Percentiles rank a stretch among this genome's conserved stretches.
Evolutionary conservation across 1,140 invertebrate genomes (phyloP).

Genomic region (Drosophila nigromelanica): DNA sequence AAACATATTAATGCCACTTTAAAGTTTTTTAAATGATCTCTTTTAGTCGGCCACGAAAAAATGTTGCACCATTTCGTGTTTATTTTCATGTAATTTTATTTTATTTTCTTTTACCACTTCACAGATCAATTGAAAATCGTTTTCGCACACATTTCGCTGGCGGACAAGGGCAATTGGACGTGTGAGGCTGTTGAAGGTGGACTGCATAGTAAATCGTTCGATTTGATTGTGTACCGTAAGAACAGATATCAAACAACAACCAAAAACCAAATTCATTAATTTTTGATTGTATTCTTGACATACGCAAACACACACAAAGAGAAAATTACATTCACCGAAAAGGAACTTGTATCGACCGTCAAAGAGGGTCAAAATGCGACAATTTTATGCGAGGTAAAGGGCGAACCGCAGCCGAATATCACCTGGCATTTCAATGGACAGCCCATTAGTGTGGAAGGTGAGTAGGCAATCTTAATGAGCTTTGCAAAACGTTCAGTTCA

Average conservation of each 20-base stretch:
- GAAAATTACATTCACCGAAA: conserved; percentile 85
- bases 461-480: conserved; percentile 66
- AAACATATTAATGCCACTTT: too few species aligned
- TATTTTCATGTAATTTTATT: conserved; percentile 30
- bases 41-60: background rate
- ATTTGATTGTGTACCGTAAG: conserved; percentile 84
- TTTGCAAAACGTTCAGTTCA: conserved; percentile 10
- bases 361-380: conserved; percentile 84
- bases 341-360: conserved; percentile 82
- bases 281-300: conserved; percentile 62
- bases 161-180: conserved; percentile 84
- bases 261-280: conserved; percentile 63
- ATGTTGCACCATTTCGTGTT: conserved; percentile 12
- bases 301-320: conserved; percentile 54
- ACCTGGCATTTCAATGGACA: conserved; percentile 84
- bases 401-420: conserved; percentile 85
- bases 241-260: conserved; percentile 32
- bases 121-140: conserved; percentile 82
- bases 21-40: background rate
- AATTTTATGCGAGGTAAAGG: conserved; percentile 84
- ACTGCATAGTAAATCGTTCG: conserved; percentile 78
- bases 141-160: conserved; percentile 79
- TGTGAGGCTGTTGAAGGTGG: conserved; percentile 70
- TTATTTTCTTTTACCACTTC: conserved; percentile 3
- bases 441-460: conserved; percentile 72